Evolutionary conservation across 2,797 vertebrate species (phyloP).

Genomic region (Smutsia gigantea): DNA sequence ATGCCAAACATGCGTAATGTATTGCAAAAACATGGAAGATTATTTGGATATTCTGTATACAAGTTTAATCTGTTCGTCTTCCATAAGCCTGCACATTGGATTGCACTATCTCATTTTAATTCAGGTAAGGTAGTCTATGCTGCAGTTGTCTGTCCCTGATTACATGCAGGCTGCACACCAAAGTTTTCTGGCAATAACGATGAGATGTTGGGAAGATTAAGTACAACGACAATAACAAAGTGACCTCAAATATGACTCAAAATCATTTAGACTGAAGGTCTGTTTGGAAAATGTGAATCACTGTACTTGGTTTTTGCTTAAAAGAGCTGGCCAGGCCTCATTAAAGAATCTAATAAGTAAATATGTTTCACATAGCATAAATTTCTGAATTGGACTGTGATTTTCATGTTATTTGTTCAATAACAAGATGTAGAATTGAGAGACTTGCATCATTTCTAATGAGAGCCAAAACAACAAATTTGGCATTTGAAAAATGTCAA

Average conservation of each 20-base stretch:
- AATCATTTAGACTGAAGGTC: slow-evolving; percentile 60
- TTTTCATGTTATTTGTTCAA: slow-evolving; percentile 53
- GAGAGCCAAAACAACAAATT: slow-evolving; percentile 32
- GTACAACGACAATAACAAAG: slow-evolving; percentile 30
- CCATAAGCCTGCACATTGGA: not conserved
- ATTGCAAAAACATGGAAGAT: not conserved
- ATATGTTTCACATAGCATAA: slow-evolving; percentile 33
- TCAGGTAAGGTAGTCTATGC: slow-evolving; percentile 37
- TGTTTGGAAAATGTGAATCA: slow-evolving; percentile 40
- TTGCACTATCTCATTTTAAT: slow-evolving; percentile 65
- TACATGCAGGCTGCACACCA: slow-evolving; percentile 62
- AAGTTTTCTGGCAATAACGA: slow-evolving; percentile 59
- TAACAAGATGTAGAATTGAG: slow-evolving; percentile 15
- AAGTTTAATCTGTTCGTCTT: not conserved
- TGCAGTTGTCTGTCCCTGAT: slow-evolving; percentile 59
- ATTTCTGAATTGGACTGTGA: slow-evolving; percentile 23
- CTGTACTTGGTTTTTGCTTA: slow-evolving; percentile 27
- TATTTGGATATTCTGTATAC: not conserved
- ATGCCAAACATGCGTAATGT: not conserved
- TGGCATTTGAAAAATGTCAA: not conserved
- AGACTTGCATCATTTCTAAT: not conserved
- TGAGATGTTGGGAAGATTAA: slow-evolving; percentile 69
- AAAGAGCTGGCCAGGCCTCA: slow-evolving; percentile 20
- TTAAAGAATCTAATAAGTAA: slow-evolving; percentile 55
- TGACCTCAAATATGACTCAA: slow-evolving; percentile 63